phyloP scores from a whole-genome alignment of 2,113 vertebrate species.

The Passer domesticus region DNA sequence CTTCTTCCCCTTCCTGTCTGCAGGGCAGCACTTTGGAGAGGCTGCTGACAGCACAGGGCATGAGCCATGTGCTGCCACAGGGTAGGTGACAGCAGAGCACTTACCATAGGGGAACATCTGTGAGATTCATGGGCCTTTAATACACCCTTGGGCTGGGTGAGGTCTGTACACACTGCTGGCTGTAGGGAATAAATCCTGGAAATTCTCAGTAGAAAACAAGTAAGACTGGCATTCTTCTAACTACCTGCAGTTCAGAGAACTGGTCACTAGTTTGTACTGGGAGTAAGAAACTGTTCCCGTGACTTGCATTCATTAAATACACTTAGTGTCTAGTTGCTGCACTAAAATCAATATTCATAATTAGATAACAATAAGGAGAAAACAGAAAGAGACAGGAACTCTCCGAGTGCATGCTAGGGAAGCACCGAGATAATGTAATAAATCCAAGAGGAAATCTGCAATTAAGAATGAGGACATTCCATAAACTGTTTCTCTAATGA shows the following conservation, averaged over 20 bases:
- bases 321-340: background rate
- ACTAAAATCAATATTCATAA: conserved; percentile 9
- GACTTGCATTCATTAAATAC: background rate
- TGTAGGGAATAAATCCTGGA: background rate
- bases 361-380: background rate
- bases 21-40: conserved; percentile 1
- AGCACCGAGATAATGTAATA: conserved; percentile 2
- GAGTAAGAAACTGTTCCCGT: background rate
- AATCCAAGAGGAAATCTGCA: conserved; percentile 20
- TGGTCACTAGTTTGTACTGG: background rate
- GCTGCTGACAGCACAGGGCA: conserved; percentile 16
- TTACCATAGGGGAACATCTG: background rate
- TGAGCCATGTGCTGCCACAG: background rate
- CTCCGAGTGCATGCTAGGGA: background rate
- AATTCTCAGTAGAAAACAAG: background rate
- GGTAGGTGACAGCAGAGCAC: background rate
- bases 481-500: background rate
- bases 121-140: background rate
- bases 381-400: background rate
- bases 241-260: background rate
- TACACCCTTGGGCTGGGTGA: background rate
- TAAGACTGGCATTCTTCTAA: background rate
- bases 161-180: background rate
- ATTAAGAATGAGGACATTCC: background rate
- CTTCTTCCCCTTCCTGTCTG: background rate